Evolutionary conservation across 2,888 invertebrate genomes (phyloP).

Genomic region (Eupeodes luniger): DNA sequence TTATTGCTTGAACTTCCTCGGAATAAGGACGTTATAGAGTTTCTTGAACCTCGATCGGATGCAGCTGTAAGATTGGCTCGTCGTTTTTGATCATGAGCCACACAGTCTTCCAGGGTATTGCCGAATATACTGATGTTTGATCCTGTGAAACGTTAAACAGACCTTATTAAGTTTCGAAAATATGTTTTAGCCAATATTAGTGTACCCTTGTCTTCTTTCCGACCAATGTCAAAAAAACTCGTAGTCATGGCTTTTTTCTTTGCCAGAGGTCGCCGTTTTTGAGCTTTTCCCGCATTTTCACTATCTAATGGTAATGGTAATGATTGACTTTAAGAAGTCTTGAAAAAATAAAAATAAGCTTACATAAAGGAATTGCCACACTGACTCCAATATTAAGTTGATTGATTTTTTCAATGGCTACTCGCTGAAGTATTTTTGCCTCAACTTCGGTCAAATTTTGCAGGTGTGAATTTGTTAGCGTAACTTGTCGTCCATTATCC

Average conservation of each 20-base stretch:
- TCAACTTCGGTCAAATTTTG: slow-evolving; percentile 90
- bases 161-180: too few species aligned
- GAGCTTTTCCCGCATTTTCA: slow-evolving; percentile 82
- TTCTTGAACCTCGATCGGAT: slow-evolving; percentile 86
- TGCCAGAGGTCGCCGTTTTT: slow-evolving; percentile 91
- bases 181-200: not conserved
- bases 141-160: not conserved
- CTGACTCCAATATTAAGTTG: slow-evolving; percentile 93
- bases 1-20: slow-evolving; percentile 77
- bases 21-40: slow-evolving; percentile 89
- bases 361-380: slow-evolving; percentile 93
- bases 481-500: slow-evolving; percentile 87
- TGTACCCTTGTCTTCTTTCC: slow-evolving; percentile 87
- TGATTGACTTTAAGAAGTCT: not conserved
- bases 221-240: slow-evolving; percentile 92
- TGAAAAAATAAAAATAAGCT: not conserved
- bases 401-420: slow-evolving; percentile 93
- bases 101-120: slow-evolving; percentile 92
- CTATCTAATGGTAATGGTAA: slow-evolving; percentile 77
- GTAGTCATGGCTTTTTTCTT: slow-evolving; percentile 95
- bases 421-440: slow-evolving; percentile 91
- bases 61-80: slow-evolving; percentile 79
- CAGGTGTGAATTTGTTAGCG: slow-evolving; percentile 87
- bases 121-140: slow-evolving; percentile 87
- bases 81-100: slow-evolving; percentile 88